Evolutionary conservation across 2,888 invertebrate species (phyloP).

Genomic region (Ceraclea dissimilis): DNA sequence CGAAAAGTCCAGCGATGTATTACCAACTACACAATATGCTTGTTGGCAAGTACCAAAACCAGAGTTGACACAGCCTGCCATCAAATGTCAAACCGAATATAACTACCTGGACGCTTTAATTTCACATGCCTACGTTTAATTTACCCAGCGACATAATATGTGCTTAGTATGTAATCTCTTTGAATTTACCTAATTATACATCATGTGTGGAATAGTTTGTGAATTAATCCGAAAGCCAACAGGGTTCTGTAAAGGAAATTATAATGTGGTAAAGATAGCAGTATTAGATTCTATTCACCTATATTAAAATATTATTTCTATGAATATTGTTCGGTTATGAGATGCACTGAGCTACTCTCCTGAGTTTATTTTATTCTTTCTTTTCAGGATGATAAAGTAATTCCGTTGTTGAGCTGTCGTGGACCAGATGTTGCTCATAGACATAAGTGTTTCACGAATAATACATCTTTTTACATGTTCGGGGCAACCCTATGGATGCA

Average conservation of each 20-base stretch:
- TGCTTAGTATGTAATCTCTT: too few relatives aligned
- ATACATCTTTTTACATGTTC: conserved; percentile 33
- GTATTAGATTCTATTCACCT: too few relatives aligned
- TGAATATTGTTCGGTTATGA: background rate
- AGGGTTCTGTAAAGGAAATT: background rate
- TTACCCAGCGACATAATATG: too few relatives aligned
- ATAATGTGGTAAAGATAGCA: background rate
- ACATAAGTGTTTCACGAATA: conserved; percentile 19
- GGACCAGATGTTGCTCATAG: conserved; percentile 47
- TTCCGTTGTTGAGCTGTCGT: conserved; percentile 43
- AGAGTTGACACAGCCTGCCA: too few relatives aligned
- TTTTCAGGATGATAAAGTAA: conserved; percentile 36
- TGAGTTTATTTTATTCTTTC: background rate
- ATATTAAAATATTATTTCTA: background rate
- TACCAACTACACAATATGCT: too few relatives aligned
- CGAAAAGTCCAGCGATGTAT: too few relatives aligned
- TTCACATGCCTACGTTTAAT: too few relatives aligned
- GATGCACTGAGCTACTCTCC: background rate
- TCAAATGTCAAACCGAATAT: too few relatives aligned
- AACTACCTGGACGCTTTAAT: too few relatives aligned
- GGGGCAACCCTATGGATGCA: conserved; percentile 79
- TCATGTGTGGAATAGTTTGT: background rate
- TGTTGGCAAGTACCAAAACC: too few relatives aligned
- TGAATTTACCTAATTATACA: too few relatives aligned
- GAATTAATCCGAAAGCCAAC: background rate